Evolutionary conservation across 2,888 invertebrate genomes (phyloP).

Genomic region (Agrypnus murinus): DNA sequence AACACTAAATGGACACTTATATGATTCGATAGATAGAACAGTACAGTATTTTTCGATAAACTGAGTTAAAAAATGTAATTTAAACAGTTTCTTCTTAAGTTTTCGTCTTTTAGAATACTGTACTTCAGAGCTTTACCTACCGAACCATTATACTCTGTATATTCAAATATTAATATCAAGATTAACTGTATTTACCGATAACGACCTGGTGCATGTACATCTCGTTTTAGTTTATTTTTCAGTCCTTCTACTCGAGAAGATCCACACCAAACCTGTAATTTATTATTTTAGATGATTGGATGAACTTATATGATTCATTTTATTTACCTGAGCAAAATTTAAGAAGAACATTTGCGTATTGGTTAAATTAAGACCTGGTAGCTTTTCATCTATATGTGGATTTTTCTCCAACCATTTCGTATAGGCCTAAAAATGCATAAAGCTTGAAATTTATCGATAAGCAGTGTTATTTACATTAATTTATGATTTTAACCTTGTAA

Average conservation of each 20-base stretch:
- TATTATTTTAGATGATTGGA: background rate
- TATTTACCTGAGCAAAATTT: slow-evolving; percentile 85
- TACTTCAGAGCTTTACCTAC: no score
- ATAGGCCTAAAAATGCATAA: slow-evolving; percentile 81
- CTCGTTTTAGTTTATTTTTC: slow-evolving; percentile 85
- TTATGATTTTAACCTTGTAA: slow-evolving; percentile 72
- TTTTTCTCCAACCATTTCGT: slow-evolving; percentile 82
- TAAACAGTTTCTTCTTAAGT: no score
- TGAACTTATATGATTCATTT: no score
- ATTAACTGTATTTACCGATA: slow-evolving; percentile 74
- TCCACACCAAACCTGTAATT: slow-evolving; percentile 82
- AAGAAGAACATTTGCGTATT: slow-evolving; percentile 91
- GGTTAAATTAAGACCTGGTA: slow-evolving; percentile 84
- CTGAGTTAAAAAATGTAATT: no score
- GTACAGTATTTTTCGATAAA: background rate
- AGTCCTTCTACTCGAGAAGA: slow-evolving; percentile 88
- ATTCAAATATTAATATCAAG: background rate
- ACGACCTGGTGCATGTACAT: slow-evolving; percentile 88
- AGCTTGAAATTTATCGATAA: no score
- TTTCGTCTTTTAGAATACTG: no score
- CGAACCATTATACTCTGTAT: no score
- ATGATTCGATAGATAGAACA: background rate
- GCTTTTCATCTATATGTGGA: slow-evolving; percentile 76
- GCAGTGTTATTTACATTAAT: background rate
- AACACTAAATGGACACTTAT: background rate